Base-by-base conservation (phyloP, 30 jellyfish, hydroid and myxozoan genomes). In the Aurelia sp. region DNA sequence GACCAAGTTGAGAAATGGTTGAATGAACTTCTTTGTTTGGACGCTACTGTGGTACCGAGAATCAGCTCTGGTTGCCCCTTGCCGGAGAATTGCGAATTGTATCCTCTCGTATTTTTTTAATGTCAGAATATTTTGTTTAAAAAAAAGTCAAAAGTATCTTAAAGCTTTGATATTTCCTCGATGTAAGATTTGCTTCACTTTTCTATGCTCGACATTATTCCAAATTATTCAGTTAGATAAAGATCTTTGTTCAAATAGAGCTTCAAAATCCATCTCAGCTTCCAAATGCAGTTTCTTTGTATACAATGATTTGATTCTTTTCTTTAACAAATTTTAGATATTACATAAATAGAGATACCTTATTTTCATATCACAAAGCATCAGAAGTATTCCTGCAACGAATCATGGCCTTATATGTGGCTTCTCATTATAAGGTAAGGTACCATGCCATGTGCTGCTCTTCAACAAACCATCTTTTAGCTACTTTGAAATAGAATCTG, bases 341-440 rank as follows among this genome's bases (percentile, higher is more conserved):
- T 88, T 96, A 91, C 86, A 78, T 96, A 9, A 96, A 96, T 66
- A 97, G 99, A 53, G 99, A 96, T 74, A 91, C 99, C 23, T 71
- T 96, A 19, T 96, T 96, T 74, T 91, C 99, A 16, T 96, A 96
- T 71, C 99, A 96, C 92, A 96, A 96, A 84, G 98, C 98, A 58
- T 91, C 99, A 16, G 99, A 96, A 68, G 71, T 86, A 48, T 90
- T 96, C 74, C 84, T 96, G 52, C 98, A 91, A 55, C 58, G 98
- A 27, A 80, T 96, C 69, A 91, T 91, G 97, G 91, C 99, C 15
- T 79, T 96, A 11, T 96, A 91, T 61, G 99, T 93, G 4, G 86
- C 98, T 7, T 90, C 99, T 0, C 99, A 96, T 88, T 96, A 96
- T 73, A 96, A 96, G 99, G 99, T 94, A 78, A 37, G 50, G 50